A percentile compares a stretch with the other conserved stretches of the same genome.
These are phyloP conservation scores for Carapus acus DNA, from an alignment of 2,797 vertebrate species.

Conservation along the genomic window DNA sequence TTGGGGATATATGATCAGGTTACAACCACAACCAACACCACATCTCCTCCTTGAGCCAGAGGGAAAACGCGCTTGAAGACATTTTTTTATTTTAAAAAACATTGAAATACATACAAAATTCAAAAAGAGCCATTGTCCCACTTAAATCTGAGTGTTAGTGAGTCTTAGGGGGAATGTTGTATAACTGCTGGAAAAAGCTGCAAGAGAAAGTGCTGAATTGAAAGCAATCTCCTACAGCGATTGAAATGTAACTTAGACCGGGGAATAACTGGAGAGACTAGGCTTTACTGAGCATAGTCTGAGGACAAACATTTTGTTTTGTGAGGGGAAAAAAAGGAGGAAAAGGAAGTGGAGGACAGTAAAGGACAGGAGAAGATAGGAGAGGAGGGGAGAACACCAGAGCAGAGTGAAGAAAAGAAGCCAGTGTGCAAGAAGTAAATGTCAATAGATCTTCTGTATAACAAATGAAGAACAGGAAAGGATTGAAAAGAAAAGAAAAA, in stretches of 20 bases:
- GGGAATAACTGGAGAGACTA: slow-evolving; percentile 46
- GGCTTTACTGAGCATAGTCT: slow-evolving; percentile 37
- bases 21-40: not conserved
- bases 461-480: too few species aligned
- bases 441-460: too few species aligned
- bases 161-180: slow-evolving; percentile 48
- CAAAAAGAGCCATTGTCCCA: slow-evolving; percentile 27
- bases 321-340: slow-evolving; percentile 7
- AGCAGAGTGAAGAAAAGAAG: not conserved
- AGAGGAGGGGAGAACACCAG: slow-evolving; percentile 27
- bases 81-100: slow-evolving; percentile 49
- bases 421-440: too few species aligned
- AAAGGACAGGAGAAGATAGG: slow-evolving; percentile 11
- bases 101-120: slow-evolving; percentile 55
- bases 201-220: slow-evolving; percentile 45
- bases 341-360: not conserved
- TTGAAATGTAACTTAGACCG: slow-evolving; percentile 57
- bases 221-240: slow-evolving; percentile 56
- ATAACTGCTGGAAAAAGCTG: slow-evolving; percentile 34
- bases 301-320: slow-evolving; percentile 36
- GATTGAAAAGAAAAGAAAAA: not conserved
- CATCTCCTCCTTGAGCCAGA: slow-evolving; percentile 12
- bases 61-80: slow-evolving; percentile 36
- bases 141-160: slow-evolving; percentile 30
- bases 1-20: slow-evolving; percentile 38